Evolutionary conservation across 2,888 invertebrate species (phyloP).

Genomic region (Eilema sororculum): DNA sequence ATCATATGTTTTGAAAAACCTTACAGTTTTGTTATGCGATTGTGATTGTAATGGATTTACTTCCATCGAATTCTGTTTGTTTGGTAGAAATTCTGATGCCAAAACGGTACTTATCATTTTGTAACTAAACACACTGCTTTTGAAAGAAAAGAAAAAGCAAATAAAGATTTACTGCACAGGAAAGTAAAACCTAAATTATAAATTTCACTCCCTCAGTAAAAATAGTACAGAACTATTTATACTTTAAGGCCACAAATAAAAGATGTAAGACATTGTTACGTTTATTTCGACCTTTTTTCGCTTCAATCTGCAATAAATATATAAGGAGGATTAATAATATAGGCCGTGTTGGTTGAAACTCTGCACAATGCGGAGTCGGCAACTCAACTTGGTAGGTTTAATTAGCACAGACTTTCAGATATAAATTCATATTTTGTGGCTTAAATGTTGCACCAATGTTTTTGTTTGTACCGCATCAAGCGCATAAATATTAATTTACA

Average conservation of each 20-base stretch:
- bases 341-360: conserved; percentile 42
- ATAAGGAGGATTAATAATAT: conserved; percentile 46
- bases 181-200: conserved; percentile 3
- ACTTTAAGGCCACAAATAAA: conserved; percentile 15
- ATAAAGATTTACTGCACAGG: no score
- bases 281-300: conserved; percentile 22
- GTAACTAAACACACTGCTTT: no score
- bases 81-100: no score
- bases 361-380: conserved; percentile 50
- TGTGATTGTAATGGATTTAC: no score
- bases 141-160: no score
- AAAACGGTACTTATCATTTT: no score
- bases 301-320: conserved; percentile 41
- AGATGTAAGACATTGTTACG: conserved; percentile 22
- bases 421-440: conserved; percentile 59
- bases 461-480: conserved; percentile 41
- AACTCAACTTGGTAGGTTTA: conserved; percentile 54
- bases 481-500: conserved; percentile 37
- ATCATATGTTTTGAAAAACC: no score
- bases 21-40: no score
- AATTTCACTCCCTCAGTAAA: conserved; percentile 2
- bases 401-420: conserved; percentile 65
- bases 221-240: conserved; percentile 8
- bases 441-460: conserved; percentile 44
- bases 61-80: no score